Evolutionary conservation across 2,113 vertebrate species (phyloP).

Genomic region (Nothobranchius furzeri): DNA sequence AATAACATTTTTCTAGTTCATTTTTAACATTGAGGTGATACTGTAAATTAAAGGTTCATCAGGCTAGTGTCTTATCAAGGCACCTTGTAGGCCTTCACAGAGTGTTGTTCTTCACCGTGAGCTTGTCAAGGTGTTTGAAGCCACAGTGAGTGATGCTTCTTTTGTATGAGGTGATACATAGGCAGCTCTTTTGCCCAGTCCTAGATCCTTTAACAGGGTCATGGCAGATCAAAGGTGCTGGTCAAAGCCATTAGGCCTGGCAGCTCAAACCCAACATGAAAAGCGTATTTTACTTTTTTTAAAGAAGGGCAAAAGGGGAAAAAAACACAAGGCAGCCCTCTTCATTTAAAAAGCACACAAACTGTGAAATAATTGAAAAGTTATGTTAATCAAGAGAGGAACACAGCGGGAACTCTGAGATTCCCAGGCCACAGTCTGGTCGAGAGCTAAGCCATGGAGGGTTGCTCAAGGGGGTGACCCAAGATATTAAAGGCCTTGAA

Average conservation of each 20-base stretch:
- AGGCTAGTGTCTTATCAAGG: conserved; percentile 44
- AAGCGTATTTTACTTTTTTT: conserved; percentile 79
- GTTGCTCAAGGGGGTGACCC: conserved; percentile 58
- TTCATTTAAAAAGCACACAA: conserved; percentile 83
- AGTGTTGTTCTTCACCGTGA: conserved; percentile 61
- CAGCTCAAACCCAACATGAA: conserved; percentile 81
- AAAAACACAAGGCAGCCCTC: conserved; percentile 58
- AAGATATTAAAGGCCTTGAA: conserved; percentile 78
- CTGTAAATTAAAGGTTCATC: conserved; percentile 53
- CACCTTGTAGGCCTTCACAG: conserved; percentile 53
- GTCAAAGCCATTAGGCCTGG: conserved; percentile 83
- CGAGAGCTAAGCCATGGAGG: conserved; percentile 76
- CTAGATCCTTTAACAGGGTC: conserved; percentile 75
- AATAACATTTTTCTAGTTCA: no score
- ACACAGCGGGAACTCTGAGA: conserved; percentile 74
- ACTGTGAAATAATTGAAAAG: conserved; percentile 90
- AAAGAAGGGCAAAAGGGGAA: conserved; percentile 77
- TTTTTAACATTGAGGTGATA: conserved; percentile 6
- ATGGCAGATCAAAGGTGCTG: conserved; percentile 84
- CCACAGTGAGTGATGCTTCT: conserved; percentile 70
- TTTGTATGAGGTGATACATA: conserved; percentile 73
- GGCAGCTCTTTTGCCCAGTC: conserved; percentile 63
- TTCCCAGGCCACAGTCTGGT: conserved; percentile 80
- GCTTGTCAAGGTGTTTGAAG: conserved; percentile 76
- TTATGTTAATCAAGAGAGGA: conserved; percentile 84